phyloP scores from a whole-genome alignment of 2,888 invertebrate species.

The Terebella lapidaria region DNA sequence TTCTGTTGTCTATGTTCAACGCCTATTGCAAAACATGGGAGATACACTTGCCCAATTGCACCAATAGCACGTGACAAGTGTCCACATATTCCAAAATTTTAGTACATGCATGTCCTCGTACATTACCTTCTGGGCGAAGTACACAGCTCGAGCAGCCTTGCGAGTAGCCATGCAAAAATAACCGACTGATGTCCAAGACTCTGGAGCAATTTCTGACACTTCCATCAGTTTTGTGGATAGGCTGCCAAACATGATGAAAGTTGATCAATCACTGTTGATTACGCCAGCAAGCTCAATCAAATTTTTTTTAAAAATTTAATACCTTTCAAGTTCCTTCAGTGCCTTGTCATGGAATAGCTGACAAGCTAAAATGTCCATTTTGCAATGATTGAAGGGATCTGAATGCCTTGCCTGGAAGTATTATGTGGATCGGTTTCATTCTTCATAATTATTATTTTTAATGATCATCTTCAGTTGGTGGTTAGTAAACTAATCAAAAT shows the following conservation, averaged over 20 bases:
- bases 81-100: too few relatives aligned
- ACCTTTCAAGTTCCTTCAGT: slow-evolving; percentile 62
- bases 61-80: too few relatives aligned
- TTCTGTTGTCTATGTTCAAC: slow-evolving; percentile 62
- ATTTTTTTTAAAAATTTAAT: too few relatives aligned
- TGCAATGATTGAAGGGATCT: slow-evolving; percentile 59
- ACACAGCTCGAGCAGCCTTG: slow-evolving; percentile 66
- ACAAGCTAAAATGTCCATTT: slow-evolving; percentile 66
- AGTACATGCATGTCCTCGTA: too few relatives aligned
- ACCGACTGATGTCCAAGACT: slow-evolving; percentile 73
- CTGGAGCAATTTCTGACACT: slow-evolving; percentile 60
- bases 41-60: too few relatives aligned
- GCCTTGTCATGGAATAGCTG: slow-evolving; percentile 62
- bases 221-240: slow-evolving; percentile 57
- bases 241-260: slow-evolving; percentile 29
- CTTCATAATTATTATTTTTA: too few relatives aligned
- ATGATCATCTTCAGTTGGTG: neutral
- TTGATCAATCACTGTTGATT: too few relatives aligned
- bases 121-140: slow-evolving; percentile 69
- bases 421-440: too few relatives aligned
- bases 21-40: too few relatives aligned
- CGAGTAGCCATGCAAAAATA: slow-evolving; percentile 65
- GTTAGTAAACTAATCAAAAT: too few relatives aligned
- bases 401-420: slow-evolving; percentile 55
- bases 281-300: too few relatives aligned